Evolutionary conservation across 2,888 invertebrate species (phyloP).

Genomic region (Crioceris asparagi): DNA sequence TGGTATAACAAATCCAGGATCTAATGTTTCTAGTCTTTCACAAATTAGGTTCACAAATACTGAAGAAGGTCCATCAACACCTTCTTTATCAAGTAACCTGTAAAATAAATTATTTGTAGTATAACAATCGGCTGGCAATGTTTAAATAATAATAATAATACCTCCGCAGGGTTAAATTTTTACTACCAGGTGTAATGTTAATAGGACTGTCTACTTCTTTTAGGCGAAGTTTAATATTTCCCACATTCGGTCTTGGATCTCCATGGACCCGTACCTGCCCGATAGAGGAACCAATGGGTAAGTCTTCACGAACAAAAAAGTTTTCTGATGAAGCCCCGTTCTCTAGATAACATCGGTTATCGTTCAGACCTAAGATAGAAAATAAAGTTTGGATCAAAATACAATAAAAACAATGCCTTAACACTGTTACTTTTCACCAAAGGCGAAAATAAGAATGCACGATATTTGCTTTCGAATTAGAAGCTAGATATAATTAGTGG

Average conservation of each 20-base stretch:
- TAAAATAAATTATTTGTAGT: background rate
- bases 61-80: slow-evolving; percentile 69
- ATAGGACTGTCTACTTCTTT: slow-evolving; percentile 74
- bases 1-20: slow-evolving; percentile 63
- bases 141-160: background rate
- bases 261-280: slow-evolving; percentile 74
- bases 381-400: too few relatives aligned
- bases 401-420: too few relatives aligned
- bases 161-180: slow-evolving; percentile 68
- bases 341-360: slow-evolving; percentile 82
- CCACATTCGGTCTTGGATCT: slow-evolving; percentile 56
- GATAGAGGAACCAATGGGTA: slow-evolving; percentile 66
- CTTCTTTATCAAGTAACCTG: slow-evolving; percentile 70
- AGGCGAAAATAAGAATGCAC: too few relatives aligned
- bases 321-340: slow-evolving; percentile 86
- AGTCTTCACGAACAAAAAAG: slow-evolving; percentile 81
- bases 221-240: slow-evolving; percentile 68
- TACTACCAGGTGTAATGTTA: slow-evolving; percentile 62
- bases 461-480: too few relatives aligned
- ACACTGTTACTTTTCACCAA: too few relatives aligned
- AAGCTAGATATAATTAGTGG: too few relatives aligned
- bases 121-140: background rate
- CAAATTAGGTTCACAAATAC: slow-evolving; percentile 81
- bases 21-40: slow-evolving; percentile 55
- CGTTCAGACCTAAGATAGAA: slow-evolving; percentile 51